A percentile compares a stretch with the other conserved stretches of the same genome.
Evolutionary conservation across 1,140 invertebrate genomes (phyloP).

Genomic region (Acyrthosiphon pisum): DNA sequence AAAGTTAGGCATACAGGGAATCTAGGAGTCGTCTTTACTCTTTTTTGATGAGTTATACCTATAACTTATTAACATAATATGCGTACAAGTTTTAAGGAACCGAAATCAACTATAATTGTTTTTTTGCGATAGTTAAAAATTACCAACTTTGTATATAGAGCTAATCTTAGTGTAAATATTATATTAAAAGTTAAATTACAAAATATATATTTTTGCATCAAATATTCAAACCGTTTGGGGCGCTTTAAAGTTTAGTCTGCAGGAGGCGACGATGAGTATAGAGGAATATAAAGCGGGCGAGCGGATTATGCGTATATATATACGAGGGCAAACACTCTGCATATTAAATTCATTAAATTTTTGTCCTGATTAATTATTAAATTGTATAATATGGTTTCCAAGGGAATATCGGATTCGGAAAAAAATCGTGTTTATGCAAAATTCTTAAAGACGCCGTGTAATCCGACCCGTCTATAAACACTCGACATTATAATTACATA

Average conservation of each 20-base stretch:
- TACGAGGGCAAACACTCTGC: not conserved
- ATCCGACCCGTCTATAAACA: not conserved
- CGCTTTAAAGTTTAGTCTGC: not conserved
- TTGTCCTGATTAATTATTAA: not conserved
- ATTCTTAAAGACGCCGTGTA: not conserved
- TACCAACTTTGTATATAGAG: not conserved
- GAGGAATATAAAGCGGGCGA: not conserved
- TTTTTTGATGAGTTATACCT: too few species aligned
- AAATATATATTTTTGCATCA: not conserved
- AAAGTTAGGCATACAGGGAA: too few species aligned
- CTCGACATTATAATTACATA: not conserved
- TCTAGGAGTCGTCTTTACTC: too few species aligned
- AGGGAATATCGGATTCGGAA: not conserved
- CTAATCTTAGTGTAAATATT: not conserved
- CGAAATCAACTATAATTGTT: not conserved
- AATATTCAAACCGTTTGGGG: not conserved
- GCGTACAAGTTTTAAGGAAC: too few species aligned
- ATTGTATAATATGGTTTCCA: not conserved
- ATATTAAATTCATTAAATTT: slow-evolving; percentile 6
- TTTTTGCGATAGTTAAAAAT: not conserved
- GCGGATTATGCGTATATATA: not conserved
- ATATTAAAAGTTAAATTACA: not conserved
- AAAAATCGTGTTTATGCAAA: not conserved
- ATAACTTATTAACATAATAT: too few species aligned
- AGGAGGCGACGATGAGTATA: not conserved